A percentile compares a stretch with the other conserved stretches of the same genome.
phyloP scores from a whole-genome alignment of 30 jellyfish, hydroid and myxozoan species.

The Sanderia malayensis region DNA sequence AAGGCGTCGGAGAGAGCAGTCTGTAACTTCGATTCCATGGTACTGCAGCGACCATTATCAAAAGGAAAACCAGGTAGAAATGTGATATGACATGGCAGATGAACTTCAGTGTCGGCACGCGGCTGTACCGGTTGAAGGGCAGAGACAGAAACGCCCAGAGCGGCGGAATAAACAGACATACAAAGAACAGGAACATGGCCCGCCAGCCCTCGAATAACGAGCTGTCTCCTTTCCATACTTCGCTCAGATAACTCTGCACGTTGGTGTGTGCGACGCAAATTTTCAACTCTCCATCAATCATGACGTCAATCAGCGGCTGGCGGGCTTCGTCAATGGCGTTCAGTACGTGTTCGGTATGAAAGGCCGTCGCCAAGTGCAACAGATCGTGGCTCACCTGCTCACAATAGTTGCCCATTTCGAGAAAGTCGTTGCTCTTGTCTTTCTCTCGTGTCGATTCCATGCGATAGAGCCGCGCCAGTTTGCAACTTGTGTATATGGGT shows the following conservation, averaged over 20 bases:
- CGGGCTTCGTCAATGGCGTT: slow-evolving; percentile 92
- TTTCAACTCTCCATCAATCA: slow-evolving; percentile 89
- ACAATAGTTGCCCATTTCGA: slow-evolving; percentile 80
- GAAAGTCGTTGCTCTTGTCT: slow-evolving; percentile 84
- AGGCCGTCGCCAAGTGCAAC: slow-evolving; percentile 76
- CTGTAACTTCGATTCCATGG: slow-evolving; percentile 94
- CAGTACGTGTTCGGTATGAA: slow-evolving; percentile 74
- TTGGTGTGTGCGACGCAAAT: slow-evolving; percentile 89
- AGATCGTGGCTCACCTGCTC: slow-evolving; percentile 83
- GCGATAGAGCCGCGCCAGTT: slow-evolving; percentile 75
- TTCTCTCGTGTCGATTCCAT: slow-evolving; percentile 79
- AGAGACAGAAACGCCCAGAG: slow-evolving; percentile 90
- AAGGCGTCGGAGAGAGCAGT: slow-evolving; percentile 83
- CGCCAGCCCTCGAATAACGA: slow-evolving; percentile 65
- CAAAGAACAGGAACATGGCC: slow-evolving; percentile 32
- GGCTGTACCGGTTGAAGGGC: slow-evolving; percentile 87
- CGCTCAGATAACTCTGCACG: slow-evolving; percentile 90
- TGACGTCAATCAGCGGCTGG: slow-evolving; percentile 78
- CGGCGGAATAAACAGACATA: slow-evolving; percentile 87
- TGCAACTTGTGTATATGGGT: slow-evolving; percentile 94
- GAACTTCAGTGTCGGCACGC: slow-evolving; percentile 89
- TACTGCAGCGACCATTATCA: slow-evolving; percentile 74
- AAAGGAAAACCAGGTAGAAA: slow-evolving; percentile 58
- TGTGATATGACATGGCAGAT: slow-evolving; percentile 89
- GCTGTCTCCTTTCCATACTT: slow-evolving; percentile 88